Evolutionary conservation across 1,140 invertebrate species (phyloP).

Genomic region (Octopus sinensis): DNA sequence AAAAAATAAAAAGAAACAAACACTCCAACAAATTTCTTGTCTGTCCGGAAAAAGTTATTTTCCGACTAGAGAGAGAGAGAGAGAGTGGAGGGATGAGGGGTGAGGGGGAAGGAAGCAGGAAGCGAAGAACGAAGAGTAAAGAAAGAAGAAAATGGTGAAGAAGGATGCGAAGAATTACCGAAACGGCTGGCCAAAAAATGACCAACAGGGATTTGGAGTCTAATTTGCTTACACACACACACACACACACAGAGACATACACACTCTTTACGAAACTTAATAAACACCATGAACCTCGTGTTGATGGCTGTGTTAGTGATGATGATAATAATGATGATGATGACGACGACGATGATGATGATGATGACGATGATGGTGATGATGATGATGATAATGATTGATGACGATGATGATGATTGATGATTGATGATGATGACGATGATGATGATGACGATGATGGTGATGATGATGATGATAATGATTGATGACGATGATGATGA

Average conservation of each 20-base stretch:
- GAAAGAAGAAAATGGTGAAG: neutral
- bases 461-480: neutral
- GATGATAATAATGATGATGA: conserved; percentile 7
- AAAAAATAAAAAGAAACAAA: too few species aligned
- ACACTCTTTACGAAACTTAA: neutral
- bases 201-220: neutral
- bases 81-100: neutral
- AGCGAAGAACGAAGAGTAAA: neutral
- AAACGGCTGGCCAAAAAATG: neutral
- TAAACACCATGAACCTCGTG: conserved; percentile 2
- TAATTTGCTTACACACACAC: too few species aligned
- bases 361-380: too few species aligned
- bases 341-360: neutral
- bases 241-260: too few species aligned
- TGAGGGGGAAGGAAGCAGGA: neutral
- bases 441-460: neutral
- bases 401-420: too few species aligned
- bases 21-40: too few species aligned
- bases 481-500: too few species aligned
- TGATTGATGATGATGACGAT: conserved; percentile 2
- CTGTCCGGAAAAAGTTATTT: too few species aligned
- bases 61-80: neutral
- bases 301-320: neutral
- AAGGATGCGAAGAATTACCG: neutral
- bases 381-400: too few species aligned